Evolutionary conservation across 2,797 vertebrate species (phyloP), one percentile per base, ranked within the genome.

Genomic region (Pangasius krempfi): DNA sequence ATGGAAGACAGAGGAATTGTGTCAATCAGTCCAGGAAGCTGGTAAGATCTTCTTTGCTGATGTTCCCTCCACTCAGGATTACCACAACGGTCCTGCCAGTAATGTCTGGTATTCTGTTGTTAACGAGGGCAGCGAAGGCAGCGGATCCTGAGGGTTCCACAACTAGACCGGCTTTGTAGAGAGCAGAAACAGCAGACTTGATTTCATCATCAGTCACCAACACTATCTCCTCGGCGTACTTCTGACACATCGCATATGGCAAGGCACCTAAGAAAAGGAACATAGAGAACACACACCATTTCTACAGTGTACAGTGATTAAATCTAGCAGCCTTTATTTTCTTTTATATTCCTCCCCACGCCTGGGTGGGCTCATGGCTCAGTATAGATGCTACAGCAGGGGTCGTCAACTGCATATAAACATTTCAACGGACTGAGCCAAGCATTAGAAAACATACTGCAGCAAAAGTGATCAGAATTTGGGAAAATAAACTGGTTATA

Each of bases 141-240:
- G 95, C 96, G 0, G 93, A 91, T 1, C 96, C 96, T 0, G 96
- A 96, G 0, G 96, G 94, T 81, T 97, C 96, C 47, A 96, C 96
- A 64, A 96, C 94, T 0, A 97, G 92, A 9, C 96, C 96, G 0
- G 96, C 93, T 3, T 73, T 72, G 91, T 96, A 96, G 40, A 97
- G 95, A 0, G 88, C 62, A 20, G 94, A 93, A 85, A 97, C 96
- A 0, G 96, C 95, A 2, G 90, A 90, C 92, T 91, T 91, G 90
- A 97, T 96, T 90, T 97, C 94, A 30, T 95, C 94, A 0, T 97
- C 96, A 0, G 87, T 96, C 86, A 97, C 94, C 86, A 97, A 94
- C 87, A 96, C 91, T 1, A 97, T 95, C 5, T 87, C 92, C 64
- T 96, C 95, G 54, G 96, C 95, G 1, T 94, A 95, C 22, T 93